Conservation (phyloP, 2,888 invertebrate species). For the Caprella mutica region DNA sequence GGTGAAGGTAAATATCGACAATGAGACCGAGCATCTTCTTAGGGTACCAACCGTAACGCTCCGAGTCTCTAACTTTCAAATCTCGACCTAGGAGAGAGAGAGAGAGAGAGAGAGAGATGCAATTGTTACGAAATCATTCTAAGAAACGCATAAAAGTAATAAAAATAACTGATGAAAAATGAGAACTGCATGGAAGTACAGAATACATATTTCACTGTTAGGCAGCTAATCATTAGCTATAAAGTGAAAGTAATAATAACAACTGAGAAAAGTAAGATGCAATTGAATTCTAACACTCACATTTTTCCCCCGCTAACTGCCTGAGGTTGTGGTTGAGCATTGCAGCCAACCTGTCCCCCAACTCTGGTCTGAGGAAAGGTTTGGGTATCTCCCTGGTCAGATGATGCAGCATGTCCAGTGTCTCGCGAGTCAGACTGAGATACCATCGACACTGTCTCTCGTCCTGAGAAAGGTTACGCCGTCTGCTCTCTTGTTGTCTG, state of each 20-base stretch:
- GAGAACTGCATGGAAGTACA: not conserved
- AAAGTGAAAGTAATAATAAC: no score
- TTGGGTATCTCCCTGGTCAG: conserved; percentile 87
- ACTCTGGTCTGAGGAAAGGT: conserved; percentile 84
- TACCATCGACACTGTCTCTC: conserved; percentile 82
- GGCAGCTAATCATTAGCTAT: no score
- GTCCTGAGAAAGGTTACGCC: conserved; percentile 67
- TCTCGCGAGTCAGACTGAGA: conserved; percentile 81
- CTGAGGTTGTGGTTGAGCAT: conserved; percentile 98
- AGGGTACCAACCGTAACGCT: conserved; percentile 97
- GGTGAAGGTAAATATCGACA: conserved; percentile 91
- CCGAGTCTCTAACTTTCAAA: conserved; percentile 80
- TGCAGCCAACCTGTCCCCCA: conserved; percentile 86
- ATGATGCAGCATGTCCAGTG: conserved; percentile 96
- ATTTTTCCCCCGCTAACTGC: conserved; percentile 91
- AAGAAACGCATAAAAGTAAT: no score
- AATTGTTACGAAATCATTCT: no score
- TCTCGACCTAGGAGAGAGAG: conserved; percentile 40
- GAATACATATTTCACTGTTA: no score
- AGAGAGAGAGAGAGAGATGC: no score
- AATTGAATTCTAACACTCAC: conserved; percentile 51
- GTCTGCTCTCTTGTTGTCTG: conserved; percentile 60
- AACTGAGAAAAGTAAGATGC: not conserved
- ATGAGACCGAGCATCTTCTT: conserved; percentile 77
- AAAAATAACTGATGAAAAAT: not conserved